These are phyloP conservation scores for Tipula helvola DNA, from an alignment of 2,888 invertebrate species.

Conservation along the genomic window DNA sequence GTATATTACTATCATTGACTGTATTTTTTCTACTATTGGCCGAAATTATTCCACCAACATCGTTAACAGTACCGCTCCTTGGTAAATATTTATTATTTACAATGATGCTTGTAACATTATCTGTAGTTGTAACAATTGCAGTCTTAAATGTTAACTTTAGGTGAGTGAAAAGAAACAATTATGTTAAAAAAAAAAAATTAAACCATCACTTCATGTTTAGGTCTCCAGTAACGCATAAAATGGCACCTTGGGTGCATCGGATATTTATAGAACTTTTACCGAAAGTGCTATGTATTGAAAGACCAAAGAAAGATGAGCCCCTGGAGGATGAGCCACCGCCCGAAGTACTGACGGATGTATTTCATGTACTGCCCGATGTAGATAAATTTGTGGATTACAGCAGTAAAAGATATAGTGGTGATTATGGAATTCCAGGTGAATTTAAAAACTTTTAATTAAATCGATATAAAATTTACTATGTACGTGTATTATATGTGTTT, in stretches of 20 bases:
- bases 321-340: slow-evolving; percentile 45
- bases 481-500: too few relatives aligned
- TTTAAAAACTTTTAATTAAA: not conserved
- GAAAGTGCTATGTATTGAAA: slow-evolving; percentile 73
- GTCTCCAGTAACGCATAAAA: slow-evolving; percentile 83
- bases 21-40: slow-evolving; percentile 88
- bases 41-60: slow-evolving; percentile 91
- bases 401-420: slow-evolving; percentile 48
- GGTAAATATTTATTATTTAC: slow-evolving; percentile 90
- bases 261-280: slow-evolving; percentile 79
- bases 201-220: slow-evolving; percentile 27
- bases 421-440: slow-evolving; percentile 58
- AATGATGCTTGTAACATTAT: slow-evolving; percentile 86
- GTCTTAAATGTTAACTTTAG: slow-evolving; percentile 87
- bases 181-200: not conserved
- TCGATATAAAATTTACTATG: too few relatives aligned
- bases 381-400: slow-evolving; percentile 52
- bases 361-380: slow-evolving; percentile 51
- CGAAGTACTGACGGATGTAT: slow-evolving; percentile 69
- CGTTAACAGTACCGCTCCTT: slow-evolving; percentile 78
- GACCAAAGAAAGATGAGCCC: slow-evolving; percentile 67
- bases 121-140: slow-evolving; percentile 86
- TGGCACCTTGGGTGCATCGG: slow-evolving; percentile 82
- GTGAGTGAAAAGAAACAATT: slow-evolving; percentile 22
- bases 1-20: slow-evolving; percentile 82